A percentile compares a stretch with the other conserved stretches of the same genome.
Evolutionary conservation across 2,888 invertebrate species (phyloP).

Genomic region (Aspidapion aeneum): DNA sequence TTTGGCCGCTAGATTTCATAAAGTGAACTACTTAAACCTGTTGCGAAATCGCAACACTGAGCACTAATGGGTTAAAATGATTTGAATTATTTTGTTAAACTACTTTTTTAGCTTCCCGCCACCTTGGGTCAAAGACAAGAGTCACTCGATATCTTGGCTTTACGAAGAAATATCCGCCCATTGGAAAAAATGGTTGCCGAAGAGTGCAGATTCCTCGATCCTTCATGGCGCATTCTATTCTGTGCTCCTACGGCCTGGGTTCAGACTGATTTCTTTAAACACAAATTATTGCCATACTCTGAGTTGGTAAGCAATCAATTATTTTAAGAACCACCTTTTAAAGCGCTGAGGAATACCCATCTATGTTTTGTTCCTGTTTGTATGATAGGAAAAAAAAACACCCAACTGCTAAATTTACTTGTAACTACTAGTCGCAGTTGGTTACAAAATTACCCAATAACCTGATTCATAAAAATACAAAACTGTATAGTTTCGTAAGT

Average conservation of each 20-base stretch:
- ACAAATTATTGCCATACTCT: constrained; percentile 94
- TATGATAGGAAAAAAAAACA: too few species aligned
- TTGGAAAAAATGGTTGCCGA: constrained; percentile 89
- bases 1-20: too few species aligned
- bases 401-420: too few species aligned
- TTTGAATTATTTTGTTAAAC: too few species aligned
- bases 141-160: constrained; percentile 84
- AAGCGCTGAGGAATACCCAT: background rate
- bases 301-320: constrained; percentile 66
- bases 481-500: too few species aligned
- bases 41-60: too few species aligned
- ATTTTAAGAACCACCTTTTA: constrained; percentile 1
- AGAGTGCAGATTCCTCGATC: constrained; percentile 74
- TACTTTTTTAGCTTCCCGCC: constrained; percentile 82
- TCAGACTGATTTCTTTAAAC: constrained; percentile 87
- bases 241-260: constrained; percentile 81
- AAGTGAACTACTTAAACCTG: too few species aligned
- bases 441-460: too few species aligned
- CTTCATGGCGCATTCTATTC: constrained; percentile 89
- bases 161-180: constrained; percentile 83
- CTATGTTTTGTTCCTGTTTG: too few species aligned
- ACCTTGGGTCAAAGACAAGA: constrained; percentile 75
- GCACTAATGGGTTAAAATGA: too few species aligned
- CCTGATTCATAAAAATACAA: too few species aligned
- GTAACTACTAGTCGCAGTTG: too few species aligned